Percentiles rank a stretch among this genome's conserved stretches.
Evolutionary conservation across 2,797 vertebrate species (phyloP).

Genomic region (Gymnopithys bicolor): DNA sequence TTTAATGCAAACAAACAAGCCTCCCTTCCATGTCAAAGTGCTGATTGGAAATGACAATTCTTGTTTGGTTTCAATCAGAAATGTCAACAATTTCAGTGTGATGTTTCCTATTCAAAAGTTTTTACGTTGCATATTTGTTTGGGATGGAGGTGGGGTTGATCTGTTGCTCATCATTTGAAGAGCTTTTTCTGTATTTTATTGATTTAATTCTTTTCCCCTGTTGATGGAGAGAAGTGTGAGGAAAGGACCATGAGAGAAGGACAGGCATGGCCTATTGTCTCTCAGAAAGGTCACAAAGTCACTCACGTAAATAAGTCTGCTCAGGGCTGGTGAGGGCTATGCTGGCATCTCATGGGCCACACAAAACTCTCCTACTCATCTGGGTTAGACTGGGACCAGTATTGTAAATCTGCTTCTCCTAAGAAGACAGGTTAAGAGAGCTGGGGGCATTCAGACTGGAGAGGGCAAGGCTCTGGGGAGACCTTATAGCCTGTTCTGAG

Average conservation of each 20-base stretch:
- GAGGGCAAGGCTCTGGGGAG: neutral
- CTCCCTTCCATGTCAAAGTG: neutral
- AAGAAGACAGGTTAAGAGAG: neutral
- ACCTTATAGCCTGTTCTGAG: neutral
- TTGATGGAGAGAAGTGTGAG: accelerated
- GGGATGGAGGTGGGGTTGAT: neutral
- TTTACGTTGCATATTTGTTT: neutral
- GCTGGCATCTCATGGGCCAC: accelerated
- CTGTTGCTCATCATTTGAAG: neutral
- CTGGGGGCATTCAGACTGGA: neutral
- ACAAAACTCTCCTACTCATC: neutral
- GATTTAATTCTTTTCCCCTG: neutral
- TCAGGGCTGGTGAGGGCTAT: neutral
- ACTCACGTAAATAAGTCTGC: accelerated
- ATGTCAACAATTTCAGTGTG: neutral
- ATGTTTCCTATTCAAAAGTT: neutral
- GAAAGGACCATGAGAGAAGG: neutral
- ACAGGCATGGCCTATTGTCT: neutral
- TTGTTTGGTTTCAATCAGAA: slow-evolving; percentile 40
- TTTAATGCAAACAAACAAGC: slow-evolving; percentile 23
- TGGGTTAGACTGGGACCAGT: accelerated
- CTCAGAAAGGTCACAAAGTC: neutral
- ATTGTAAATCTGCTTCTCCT: accelerated
- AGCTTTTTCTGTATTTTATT: neutral
- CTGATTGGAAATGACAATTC: slow-evolving; percentile 10